phyloP scores from a whole-genome alignment of 2,113 vertebrate species.

The Poecilia latipinna region DNA sequence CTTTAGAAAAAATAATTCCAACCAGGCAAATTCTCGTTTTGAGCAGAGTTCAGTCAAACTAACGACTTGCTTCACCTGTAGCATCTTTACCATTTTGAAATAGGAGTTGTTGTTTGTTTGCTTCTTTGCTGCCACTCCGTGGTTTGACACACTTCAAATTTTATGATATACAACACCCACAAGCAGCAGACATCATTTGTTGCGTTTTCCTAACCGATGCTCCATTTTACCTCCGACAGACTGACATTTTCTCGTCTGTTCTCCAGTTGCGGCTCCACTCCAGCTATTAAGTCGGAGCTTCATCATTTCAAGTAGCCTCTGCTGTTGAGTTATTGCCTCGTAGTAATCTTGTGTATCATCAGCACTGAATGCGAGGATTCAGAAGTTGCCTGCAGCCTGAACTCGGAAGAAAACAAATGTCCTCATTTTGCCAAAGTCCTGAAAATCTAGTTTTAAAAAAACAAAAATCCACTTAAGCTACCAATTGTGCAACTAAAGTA shows the following conservation, averaged over 20 bases:
- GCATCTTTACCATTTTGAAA: not conserved
- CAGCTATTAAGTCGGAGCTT: conserved; percentile 16
- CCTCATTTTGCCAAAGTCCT: not conserved
- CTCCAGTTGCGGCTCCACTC: conserved; percentile 1
- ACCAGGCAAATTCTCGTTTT: not conserved
- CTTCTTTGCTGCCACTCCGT: too few relatives aligned
- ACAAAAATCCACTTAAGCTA: not conserved
- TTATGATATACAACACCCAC: not conserved
- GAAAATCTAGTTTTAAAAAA: not conserved
- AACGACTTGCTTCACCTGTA: not conserved
- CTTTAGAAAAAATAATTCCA: not conserved
- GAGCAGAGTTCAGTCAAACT: not conserved
- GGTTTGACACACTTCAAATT: too few relatives aligned
- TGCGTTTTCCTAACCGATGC: not conserved
- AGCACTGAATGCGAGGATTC: conserved; percentile 5
- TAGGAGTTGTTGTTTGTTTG: too few relatives aligned
- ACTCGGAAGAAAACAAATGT: not conserved
- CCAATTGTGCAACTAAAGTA: not conserved
- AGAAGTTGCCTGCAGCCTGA: conserved; percentile 6
- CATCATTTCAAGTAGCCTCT: conserved; percentile 23
- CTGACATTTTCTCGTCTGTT: conserved; percentile 6
- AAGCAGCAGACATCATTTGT: conserved; percentile 6
- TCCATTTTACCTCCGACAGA: not conserved
- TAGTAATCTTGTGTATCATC: conserved; percentile 7
- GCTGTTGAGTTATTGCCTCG: conserved; percentile 8